These are phyloP conservation scores for Empidonax alnorum DNA, from an alignment of 2,113 vertebrate species.

Conservation along the genomic window DNA sequence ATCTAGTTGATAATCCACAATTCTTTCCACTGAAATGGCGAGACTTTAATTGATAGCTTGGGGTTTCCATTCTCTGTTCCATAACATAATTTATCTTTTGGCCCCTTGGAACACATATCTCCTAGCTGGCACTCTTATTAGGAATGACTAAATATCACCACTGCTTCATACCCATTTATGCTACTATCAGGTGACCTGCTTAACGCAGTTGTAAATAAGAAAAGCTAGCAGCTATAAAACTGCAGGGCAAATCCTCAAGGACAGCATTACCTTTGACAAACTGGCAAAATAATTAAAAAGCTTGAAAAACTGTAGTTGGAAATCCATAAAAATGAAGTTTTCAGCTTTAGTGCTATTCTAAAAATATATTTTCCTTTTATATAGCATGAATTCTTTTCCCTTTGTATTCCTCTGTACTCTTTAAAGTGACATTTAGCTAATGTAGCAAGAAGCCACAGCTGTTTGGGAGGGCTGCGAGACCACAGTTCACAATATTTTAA, in stretches of 20 bases:
- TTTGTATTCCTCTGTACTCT: neutral
- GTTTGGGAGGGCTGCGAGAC: neutral
- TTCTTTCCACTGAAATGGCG: neutral
- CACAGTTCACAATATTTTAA: neutral
- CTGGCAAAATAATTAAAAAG: constrained; percentile 35
- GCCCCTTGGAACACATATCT: constrained; percentile 14
- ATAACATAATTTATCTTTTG: neutral
- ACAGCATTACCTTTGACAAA: constrained; percentile 47
- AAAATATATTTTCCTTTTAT: constrained; percentile 1
- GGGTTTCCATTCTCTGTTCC: neutral
- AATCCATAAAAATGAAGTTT: constrained; percentile 28
- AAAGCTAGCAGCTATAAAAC: constrained; percentile 34
- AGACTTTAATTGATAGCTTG: neutral
- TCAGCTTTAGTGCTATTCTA: neutral
- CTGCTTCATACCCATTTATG: constrained; percentile 17
- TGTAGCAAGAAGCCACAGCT: constrained; percentile 27
- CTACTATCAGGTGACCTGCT: constrained; percentile 17
- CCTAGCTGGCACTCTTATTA: constrained; percentile 7
- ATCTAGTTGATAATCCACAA: constrained; percentile 5
- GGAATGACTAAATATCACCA: constrained; percentile 54
- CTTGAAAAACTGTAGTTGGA: constrained; percentile 11
- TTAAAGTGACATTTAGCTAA: constrained; percentile 48
- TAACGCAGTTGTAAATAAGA: constrained; percentile 57
- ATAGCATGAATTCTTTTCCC: neutral
- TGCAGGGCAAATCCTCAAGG: constrained; percentile 43